phyloP scores from a whole-genome alignment of 2,113 vertebrate genomes.

The Danio rerio region DNA sequence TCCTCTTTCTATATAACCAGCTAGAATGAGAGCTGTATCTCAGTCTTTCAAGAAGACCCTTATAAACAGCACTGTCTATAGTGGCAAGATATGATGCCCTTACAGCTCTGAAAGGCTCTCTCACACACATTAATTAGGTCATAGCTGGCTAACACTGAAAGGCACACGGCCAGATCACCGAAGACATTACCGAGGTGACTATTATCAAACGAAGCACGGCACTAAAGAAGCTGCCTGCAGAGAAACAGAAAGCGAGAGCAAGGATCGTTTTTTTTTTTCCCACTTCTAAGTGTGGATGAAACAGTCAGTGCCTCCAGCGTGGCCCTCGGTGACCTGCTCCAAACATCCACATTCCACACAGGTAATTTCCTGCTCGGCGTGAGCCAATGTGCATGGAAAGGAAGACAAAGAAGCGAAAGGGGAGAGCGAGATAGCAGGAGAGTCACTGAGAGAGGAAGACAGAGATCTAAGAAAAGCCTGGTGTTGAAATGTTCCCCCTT shows the following conservation, averaged over 20 bases:
- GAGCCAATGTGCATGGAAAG: constrained; percentile 7
- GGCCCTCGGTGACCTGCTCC: constrained; percentile 33
- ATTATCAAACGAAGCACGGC: constrained; percentile 9
- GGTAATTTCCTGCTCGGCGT: constrained; percentile 40
- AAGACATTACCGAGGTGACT: constrained; percentile 21
- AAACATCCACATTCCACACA: constrained; percentile 39
- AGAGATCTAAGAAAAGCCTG: constrained; percentile 36
- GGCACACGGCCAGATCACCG: constrained; percentile 26
- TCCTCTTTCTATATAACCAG: neutral
- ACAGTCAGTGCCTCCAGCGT: constrained; percentile 40
- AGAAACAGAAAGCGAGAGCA: neutral
- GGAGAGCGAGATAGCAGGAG: neutral
- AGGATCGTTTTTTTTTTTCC: neutral
- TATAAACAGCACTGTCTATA: constrained; percentile 24
- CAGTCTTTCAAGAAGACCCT: constrained; percentile 2
- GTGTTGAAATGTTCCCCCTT: constrained; percentile 42
- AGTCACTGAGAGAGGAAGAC: constrained; percentile 13
- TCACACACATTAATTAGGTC: constrained; percentile 41
- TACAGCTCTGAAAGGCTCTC: neutral
- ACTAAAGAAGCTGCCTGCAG: constrained; percentile 4
- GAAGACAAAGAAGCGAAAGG: constrained; percentile 26
- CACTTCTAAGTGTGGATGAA: constrained; percentile 40
- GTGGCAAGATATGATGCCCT: constrained; percentile 10
- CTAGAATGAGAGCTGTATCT: neutral
- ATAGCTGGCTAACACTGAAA: constrained; percentile 6